A percentile compares a stretch with the other conserved stretches of the same genome.
Evolutionary conservation across 1,140 invertebrate species (phyloP).

Genomic region (Pinna nobilis): DNA sequence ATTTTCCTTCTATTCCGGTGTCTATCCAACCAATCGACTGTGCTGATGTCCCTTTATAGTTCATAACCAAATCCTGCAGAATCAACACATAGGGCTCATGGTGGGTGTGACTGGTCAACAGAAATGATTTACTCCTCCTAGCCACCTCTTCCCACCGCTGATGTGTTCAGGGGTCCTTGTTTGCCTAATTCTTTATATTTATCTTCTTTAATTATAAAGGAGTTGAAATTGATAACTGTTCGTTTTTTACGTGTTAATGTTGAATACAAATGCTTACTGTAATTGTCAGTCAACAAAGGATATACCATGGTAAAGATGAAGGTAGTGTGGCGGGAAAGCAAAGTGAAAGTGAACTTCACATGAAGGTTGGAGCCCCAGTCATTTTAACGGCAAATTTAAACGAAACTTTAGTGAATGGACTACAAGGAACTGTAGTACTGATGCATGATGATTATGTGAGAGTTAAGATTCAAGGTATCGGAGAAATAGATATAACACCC

Average conservation of each 20-base stretch:
- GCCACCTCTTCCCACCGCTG: too few species aligned
- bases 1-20: constrained; percentile 21
- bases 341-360: neutral
- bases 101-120: too few species aligned
- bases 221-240: too few species aligned
- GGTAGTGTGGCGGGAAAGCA: neutral
- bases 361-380: neutral
- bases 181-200: too few species aligned
- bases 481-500: neutral
- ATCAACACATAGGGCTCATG: too few species aligned
- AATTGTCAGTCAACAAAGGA: too few species aligned
- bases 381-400: neutral
- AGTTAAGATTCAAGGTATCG: neutral
- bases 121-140: too few species aligned
- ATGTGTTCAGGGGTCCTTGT: too few species aligned
- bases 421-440: neutral
- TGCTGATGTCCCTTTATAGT: constrained; percentile 20
- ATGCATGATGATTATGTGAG: neutral
- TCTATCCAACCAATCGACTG: constrained; percentile 25
- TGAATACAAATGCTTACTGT: too few species aligned
- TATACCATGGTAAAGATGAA: constrained; percentile 3
- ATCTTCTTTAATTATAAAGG: too few species aligned
- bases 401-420: constrained; percentile 1
- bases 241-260: too few species aligned
- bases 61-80: constrained; percentile 21